Base-by-base conservation (phyloP, 2,888 invertebrate genomes). In the Barypeithes pellucidus region DNA sequence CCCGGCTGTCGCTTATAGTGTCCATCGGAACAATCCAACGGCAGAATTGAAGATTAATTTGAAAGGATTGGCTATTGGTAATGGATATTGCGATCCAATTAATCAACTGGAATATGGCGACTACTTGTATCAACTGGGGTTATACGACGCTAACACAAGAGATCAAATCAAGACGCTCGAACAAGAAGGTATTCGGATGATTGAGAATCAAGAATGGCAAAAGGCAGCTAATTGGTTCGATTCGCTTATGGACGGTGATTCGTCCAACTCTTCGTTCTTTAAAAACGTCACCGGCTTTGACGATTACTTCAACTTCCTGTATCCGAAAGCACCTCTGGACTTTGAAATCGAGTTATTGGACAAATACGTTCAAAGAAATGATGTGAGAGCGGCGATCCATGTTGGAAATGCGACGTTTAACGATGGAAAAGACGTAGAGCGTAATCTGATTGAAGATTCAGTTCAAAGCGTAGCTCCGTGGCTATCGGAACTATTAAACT, bases 321-420 rank as follows among this genome's bases (percentile, higher is more conserved):
- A 90, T 60, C 88, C 91, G 0, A 87, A 89, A 61, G 91, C 91
- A 52, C 79, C 80, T 9, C 87, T 89, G 52, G 86, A 84, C 3
- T 14, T 50, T 12, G 85, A 86, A n/a, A 85, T 86, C 22, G 83
- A 87, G 77, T 88, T 88, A 73, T 91, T 91, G 85, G 88, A 89
- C 0, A 86, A 88, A 0, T 93, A 90, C 88, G 85, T 92, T 76
- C 92, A 93, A 79, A 87, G 87, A 33, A 86, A 86, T 57, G 87
- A 88, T 47, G 90, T 93, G 0, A 89, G 96, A 1, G 89, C 88
- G 65, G 91, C 92, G 0, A 93, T 97, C 71, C 96, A 97, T 83
- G 96, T 97, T 0, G 97, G 97, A 2, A 92, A 94, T 79, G 85
- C 89, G 22, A 88, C 93, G 0, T 96, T 94, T 83, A 87, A 92